phyloP scores from a whole-genome alignment of 1,140 invertebrate species.

The Drosophila bipectinata region DNA sequence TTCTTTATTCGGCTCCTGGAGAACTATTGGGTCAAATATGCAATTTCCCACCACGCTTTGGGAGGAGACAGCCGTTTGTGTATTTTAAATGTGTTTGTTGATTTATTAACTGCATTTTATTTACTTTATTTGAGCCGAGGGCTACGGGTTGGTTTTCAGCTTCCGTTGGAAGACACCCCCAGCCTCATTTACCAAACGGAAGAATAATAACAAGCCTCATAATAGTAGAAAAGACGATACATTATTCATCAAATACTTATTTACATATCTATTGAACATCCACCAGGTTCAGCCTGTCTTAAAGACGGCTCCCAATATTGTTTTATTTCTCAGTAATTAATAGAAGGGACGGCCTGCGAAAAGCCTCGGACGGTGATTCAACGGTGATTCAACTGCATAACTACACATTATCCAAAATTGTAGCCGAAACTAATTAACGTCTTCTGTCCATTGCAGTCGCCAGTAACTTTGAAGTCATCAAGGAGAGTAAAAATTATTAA shows the following conservation, averaged over 20 bases:
- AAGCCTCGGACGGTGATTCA: not conserved
- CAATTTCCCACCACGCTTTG: conserved; percentile 28
- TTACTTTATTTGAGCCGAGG: conserved; percentile 54
- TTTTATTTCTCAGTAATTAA: not conserved
- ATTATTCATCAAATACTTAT: no score
- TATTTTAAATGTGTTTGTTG: conserved; percentile 80
- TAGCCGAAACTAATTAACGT: conserved; percentile 11
- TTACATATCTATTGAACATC: no score
- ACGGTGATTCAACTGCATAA: conserved; percentile 1
- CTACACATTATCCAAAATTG: conserved; percentile 13
- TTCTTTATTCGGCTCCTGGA: conserved; percentile 14
- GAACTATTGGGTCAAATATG: conserved; percentile 51
- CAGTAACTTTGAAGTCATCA: conserved; percentile 80
- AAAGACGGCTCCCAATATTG: no score
- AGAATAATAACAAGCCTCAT: no score
- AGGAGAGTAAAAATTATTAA: conserved; percentile 82
- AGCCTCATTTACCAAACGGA: not conserved
- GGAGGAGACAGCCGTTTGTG: conserved; percentile 38
- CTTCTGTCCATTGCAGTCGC: conserved; percentile 37
- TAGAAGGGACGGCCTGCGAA: not conserved
- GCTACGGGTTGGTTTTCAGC: conserved; percentile 47
- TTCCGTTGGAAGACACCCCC: not conserved
- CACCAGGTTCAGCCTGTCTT: no score
- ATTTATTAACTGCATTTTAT: conserved; percentile 80
- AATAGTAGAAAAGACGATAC: no score